phyloP scores from a whole-genome alignment of 2,888 invertebrate species.

The Chaetogeoica ovagalla region DNA sequence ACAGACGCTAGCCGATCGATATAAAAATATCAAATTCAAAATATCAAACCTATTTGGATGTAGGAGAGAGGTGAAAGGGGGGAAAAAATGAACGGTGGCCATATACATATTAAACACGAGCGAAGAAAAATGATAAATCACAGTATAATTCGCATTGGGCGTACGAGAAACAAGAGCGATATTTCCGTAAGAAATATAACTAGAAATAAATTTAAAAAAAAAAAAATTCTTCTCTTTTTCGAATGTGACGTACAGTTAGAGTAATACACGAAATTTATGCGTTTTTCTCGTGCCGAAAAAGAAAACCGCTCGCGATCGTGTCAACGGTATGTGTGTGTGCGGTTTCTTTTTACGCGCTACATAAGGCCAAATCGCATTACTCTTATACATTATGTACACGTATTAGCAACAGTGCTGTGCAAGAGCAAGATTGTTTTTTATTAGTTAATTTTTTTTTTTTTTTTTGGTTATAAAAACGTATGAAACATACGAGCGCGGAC shows the following conservation, averaged over 20 bases:
- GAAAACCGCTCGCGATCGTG: background rate
- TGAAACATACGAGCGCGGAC: background rate
- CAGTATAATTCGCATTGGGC: background rate
- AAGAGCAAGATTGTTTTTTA: background rate
- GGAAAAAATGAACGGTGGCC: background rate
- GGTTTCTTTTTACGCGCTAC: background rate
- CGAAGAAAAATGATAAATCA: background rate
- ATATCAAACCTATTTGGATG: too few relatives aligned
- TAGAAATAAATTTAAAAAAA: conserved; percentile 24
- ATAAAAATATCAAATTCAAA: too few relatives aligned
- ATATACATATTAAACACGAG: background rate
- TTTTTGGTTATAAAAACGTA: background rate
- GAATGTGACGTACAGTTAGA: conserved; percentile 1
- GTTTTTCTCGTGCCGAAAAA: conserved; percentile 13
- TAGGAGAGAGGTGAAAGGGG: too few relatives aligned
- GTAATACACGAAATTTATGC: conserved; percentile 25
- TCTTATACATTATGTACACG: too few relatives aligned
- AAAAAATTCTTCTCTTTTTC: background rate
- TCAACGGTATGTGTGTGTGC: background rate
- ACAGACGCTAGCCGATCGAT: too few relatives aligned
- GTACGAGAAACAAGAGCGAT: background rate
- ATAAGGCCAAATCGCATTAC: conserved; percentile 23
- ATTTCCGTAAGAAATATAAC: conserved; percentile 11
- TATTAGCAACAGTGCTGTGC: too few relatives aligned
- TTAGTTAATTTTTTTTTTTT: background rate